Evolutionary conservation across 1,140 invertebrate species (phyloP).

Genomic region (Eueides isabella): DNA sequence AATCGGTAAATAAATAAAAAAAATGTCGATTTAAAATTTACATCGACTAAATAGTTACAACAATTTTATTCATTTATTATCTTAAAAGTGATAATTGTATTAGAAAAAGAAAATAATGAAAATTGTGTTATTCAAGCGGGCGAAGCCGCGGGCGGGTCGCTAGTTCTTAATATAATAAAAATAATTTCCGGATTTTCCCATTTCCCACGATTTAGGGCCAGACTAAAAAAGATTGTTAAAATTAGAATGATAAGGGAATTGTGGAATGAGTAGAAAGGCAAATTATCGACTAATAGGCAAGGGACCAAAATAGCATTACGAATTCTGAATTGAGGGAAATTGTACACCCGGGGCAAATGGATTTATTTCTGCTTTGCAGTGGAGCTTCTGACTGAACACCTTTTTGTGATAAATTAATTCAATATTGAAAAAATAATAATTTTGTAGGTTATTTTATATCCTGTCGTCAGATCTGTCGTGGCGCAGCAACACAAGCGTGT

Average conservation of each 20-base stretch:
- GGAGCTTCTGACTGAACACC: not conserved
- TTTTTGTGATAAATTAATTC: not conserved
- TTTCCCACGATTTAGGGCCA: not conserved
- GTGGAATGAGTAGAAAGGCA: conserved; percentile 12
- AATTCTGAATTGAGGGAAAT: conserved; percentile 14
- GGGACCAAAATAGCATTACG: conserved; percentile 20
- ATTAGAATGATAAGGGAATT: not conserved
- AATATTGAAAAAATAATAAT: not conserved
- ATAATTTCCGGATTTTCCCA: not conserved
- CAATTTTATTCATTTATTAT: too few species aligned
- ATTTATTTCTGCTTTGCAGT: conserved; percentile 6
- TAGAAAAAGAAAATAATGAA: too few species aligned
- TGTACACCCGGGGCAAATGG: conserved; percentile 7
- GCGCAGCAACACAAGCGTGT: too few species aligned
- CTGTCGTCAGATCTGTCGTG: too few species aligned
- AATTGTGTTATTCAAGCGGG: too few species aligned
- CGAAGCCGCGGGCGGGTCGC: too few species aligned
- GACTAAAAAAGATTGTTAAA: conserved; percentile 13
- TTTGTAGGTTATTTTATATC: too few species aligned
- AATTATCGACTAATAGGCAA: conserved; percentile 20
- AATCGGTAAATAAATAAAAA: too few species aligned
- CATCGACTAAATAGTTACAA: too few species aligned
- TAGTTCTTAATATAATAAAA: too few species aligned
- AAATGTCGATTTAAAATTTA: too few species aligned
- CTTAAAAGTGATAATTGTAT: too few species aligned